Evolutionary conservation across 2,888 invertebrate species (phyloP).

Genomic region (Himalopsyche anomala): DNA sequence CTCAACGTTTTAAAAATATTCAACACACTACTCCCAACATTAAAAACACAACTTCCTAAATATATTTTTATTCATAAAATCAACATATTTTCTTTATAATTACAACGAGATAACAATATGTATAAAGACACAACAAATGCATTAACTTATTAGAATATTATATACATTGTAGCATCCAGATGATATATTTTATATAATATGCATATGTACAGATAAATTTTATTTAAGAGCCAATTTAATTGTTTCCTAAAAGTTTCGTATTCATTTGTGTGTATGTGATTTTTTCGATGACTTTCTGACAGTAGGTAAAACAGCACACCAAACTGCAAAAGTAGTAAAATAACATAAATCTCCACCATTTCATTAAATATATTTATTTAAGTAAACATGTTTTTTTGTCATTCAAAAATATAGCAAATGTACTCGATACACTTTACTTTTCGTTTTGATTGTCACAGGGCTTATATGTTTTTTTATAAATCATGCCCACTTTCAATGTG

Average conservation of each 20-base stretch:
- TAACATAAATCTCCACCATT: too few species aligned
- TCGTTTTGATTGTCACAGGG: too few species aligned
- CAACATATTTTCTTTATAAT: not conserved
- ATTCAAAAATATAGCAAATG: too few species aligned
- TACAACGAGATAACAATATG: conserved; percentile 15
- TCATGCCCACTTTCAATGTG: too few species aligned
- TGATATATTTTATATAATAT: not conserved
- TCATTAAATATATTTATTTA: too few species aligned
- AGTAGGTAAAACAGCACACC: not conserved
- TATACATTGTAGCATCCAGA: not conserved
- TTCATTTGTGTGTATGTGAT: not conserved
- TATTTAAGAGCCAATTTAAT: not conserved
- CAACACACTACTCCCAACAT: too few species aligned
- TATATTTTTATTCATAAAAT: too few species aligned
- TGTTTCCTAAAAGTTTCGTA: not conserved
- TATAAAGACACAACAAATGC: conserved; percentile 34
- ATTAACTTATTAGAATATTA: not conserved
- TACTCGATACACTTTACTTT: too few species aligned
- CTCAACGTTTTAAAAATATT: too few species aligned
- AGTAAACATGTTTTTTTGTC: too few species aligned
- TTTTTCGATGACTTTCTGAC: not conserved
- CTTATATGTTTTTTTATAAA: too few species aligned
- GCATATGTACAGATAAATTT: not conserved
- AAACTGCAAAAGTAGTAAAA: not conserved
- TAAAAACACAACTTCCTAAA: too few species aligned